Evolutionary conservation across 2,888 invertebrate genomes (phyloP).

Genomic region (Blomia tropicalis): DNA sequence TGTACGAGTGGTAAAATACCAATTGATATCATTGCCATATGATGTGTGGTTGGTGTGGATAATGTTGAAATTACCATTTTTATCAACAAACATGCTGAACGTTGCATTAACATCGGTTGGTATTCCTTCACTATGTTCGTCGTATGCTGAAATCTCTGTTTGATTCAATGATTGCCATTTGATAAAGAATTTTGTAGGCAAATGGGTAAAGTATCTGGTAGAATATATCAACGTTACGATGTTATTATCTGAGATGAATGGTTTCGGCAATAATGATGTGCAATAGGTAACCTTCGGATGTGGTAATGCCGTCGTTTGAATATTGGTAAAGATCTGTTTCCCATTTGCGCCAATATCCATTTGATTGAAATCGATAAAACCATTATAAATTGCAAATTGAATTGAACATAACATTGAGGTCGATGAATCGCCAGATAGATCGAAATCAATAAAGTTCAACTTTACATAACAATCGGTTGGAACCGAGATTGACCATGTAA

Average conservation of each 20-base stretch:
- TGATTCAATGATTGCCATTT: constrained; percentile 13
- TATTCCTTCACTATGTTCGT: neutral
- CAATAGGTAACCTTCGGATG: constrained; percentile 1
- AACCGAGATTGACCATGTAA: constrained; percentile 56
- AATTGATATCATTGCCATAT: constrained; percentile 8
- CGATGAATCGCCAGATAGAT: constrained; percentile 1
- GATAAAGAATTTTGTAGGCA: constrained; percentile 17
- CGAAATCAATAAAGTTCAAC: constrained; percentile 43
- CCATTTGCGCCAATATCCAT: neutral
- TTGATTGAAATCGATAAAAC: neutral
- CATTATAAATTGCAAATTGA: constrained; percentile 2
- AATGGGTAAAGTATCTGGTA: neutral
- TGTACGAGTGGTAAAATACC: neutral
- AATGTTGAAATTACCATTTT: neutral
- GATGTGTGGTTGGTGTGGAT: neutral
- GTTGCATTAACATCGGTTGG: constrained; percentile 1
- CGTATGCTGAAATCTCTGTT: neutral
- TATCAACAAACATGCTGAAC: constrained; percentile 1
- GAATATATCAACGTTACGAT: neutral
- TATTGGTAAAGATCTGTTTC: neutral
- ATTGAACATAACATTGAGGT: neutral
- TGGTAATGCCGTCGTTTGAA: neutral
- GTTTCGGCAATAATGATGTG: neutral
- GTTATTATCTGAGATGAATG: constrained; percentile 30
- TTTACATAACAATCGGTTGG: constrained; percentile 40